phyloP scores from a whole-genome alignment of 2,888 invertebrate species.

The Micropterix aruncella region DNA sequence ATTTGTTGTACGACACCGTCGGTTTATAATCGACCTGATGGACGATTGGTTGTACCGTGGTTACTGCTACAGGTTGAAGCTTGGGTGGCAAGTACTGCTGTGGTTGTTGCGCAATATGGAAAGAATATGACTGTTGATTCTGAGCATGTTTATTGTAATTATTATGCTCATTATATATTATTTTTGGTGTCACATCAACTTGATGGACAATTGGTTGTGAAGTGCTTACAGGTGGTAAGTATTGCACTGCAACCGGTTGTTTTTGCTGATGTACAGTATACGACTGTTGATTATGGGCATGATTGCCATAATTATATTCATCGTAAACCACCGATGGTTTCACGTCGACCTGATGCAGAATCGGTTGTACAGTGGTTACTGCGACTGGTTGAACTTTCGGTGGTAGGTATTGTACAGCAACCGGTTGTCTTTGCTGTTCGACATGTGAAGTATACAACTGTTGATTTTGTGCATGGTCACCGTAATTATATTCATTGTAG shows the following conservation, averaged over 20 bases:
- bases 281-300: background rate
- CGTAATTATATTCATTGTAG: background rate
- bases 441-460: background rate
- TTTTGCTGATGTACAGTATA: no score
- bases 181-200: no score
- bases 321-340: no score
- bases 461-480: background rate
- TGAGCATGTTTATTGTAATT: background rate
- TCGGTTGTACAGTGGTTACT: background rate
- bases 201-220: no score
- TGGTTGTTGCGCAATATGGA: background rate
- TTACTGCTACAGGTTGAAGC: no score
- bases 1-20: conserved; percentile 29
- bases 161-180: no score
- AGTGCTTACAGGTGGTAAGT: background rate
- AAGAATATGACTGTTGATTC: background rate
- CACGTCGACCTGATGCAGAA: no score
- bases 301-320: background rate
- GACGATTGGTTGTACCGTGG: background rate
- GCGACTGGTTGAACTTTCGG: background rate
- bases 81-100: background rate
- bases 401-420: background rate
- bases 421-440: background rate
- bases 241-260: background rate
- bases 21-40: conserved; percentile 14